These are phyloP conservation scores for Botrylloides violaceus DNA, from an alignment of 23 tunicate genomes.

Conservation along the genomic window DNA sequence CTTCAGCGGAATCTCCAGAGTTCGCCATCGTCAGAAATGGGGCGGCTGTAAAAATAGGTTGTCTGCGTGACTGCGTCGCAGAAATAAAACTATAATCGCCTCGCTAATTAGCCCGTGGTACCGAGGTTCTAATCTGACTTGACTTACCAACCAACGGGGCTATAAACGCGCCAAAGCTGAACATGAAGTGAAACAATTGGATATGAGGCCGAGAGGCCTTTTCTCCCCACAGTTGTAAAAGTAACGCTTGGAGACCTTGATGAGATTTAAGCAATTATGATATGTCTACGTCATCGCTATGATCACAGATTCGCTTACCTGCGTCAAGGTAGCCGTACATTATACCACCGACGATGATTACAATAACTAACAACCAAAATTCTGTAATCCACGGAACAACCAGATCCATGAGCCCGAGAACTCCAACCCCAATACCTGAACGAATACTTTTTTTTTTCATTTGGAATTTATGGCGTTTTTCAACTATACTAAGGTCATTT, in stretches of 20 bases:
- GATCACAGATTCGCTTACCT: neutral
- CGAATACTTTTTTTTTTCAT: too few relatives aligned
- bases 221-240: slow-evolving; percentile 86
- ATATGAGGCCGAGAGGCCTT: slow-evolving; percentile 70
- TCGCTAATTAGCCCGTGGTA: too few relatives aligned
- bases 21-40: slow-evolving; percentile 88
- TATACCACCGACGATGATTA: neutral
- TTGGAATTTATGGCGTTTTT: too few relatives aligned
- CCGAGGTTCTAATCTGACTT: too few relatives aligned
- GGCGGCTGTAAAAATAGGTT: neutral
- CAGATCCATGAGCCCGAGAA: neutral
- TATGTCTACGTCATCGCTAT: neutral
- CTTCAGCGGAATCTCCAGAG: slow-evolving; percentile 32
- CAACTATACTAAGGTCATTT: too few relatives aligned
- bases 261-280: neutral
- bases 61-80: neutral
- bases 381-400: slow-evolving; percentile 6
- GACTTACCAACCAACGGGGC: slow-evolving; percentile 75
- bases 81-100: neutral
- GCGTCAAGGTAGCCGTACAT: slow-evolving; percentile 12
- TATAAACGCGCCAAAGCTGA: slow-evolving; percentile 78
- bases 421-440: neutral
- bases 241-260: slow-evolving; percentile 23
- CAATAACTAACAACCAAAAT: neutral
- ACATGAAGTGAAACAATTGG: slow-evolving; percentile 77